These are phyloP conservation scores for Etheostoma cragini DNA, from an alignment of 2,113 vertebrate genomes.

Conservation along the genomic window DNA sequence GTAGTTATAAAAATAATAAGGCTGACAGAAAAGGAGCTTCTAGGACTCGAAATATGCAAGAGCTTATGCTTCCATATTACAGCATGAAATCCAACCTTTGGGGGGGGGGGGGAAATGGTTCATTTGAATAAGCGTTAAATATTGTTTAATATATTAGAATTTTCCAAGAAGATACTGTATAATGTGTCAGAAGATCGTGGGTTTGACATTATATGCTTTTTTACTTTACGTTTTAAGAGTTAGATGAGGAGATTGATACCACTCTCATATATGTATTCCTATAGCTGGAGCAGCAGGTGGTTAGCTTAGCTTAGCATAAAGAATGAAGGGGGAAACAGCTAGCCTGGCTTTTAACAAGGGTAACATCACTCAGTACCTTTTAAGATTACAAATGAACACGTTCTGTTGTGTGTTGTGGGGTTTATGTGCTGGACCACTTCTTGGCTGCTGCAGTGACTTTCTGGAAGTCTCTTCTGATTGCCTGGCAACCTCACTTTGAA, in stretches of 20 bases:
- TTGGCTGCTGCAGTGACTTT: not conserved
- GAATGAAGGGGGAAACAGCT: not conserved
- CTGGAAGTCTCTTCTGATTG: not conserved
- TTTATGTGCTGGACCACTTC: not conserved
- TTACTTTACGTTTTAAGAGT: not conserved
- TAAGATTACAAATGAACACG: not conserved
- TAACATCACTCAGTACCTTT: not conserved
- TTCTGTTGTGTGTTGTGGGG: not conserved
- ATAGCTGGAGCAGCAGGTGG: not conserved
- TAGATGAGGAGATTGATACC: not conserved
- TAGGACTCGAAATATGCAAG: slow-evolving; percentile 14
- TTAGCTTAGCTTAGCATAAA: not conserved
- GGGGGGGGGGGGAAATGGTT: not conserved
- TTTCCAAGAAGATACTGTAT: not conserved
- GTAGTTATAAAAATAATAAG: not conserved
- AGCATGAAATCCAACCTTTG: slow-evolving; percentile 6
- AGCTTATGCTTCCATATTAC: slow-evolving; percentile 3
- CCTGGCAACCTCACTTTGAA: not conserved
- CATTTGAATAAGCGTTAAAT: not conserved
- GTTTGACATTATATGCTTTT: not conserved
- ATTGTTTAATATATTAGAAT: not conserved
- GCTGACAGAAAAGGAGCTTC: not conserved
- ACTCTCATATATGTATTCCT: not conserved
- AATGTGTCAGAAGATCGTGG: not conserved
- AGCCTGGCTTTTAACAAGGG: not conserved